Conservation (phyloP, 2,797 vertebrate genomes). For the Poliocrania exsul region DNA sequence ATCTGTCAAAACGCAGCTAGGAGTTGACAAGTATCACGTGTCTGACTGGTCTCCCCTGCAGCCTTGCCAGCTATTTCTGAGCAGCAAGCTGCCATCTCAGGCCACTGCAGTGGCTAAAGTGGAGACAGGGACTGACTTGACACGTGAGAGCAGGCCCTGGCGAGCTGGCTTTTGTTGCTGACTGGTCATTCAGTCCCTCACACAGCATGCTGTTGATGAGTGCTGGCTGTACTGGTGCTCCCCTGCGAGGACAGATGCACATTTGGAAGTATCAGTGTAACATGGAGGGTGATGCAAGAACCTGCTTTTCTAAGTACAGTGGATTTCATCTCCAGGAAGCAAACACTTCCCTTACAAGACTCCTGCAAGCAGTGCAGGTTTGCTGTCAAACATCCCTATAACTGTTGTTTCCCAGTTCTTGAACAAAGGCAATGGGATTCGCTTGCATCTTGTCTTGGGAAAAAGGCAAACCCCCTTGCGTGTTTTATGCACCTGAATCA, state of each 20-base stretch:
- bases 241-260: background rate
- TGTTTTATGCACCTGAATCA: background rate
- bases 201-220: background rate
- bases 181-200: background rate
- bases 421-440: background rate
- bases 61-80: background rate
- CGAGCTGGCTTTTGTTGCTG: background rate
- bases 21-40: background rate
- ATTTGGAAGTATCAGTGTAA: background rate
- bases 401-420: background rate
- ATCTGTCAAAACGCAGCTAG: background rate
- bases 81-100: background rate
- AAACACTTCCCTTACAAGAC: background rate
- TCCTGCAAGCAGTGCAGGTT: background rate
- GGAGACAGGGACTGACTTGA: background rate
- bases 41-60: background rate
- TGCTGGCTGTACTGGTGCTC: background rate
- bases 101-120: background rate
- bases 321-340: background rate
- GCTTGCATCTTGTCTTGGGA: rapidly evolving
- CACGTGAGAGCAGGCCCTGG: background rate
- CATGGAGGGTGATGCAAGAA: background rate
- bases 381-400: background rate
- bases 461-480: background rate
- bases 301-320: background rate